Evolutionary conservation across 2,797 vertebrate species (phyloP), one percentile per base, ranked within the genome.

Genomic region (Peromyscus melanophrys): DNA sequence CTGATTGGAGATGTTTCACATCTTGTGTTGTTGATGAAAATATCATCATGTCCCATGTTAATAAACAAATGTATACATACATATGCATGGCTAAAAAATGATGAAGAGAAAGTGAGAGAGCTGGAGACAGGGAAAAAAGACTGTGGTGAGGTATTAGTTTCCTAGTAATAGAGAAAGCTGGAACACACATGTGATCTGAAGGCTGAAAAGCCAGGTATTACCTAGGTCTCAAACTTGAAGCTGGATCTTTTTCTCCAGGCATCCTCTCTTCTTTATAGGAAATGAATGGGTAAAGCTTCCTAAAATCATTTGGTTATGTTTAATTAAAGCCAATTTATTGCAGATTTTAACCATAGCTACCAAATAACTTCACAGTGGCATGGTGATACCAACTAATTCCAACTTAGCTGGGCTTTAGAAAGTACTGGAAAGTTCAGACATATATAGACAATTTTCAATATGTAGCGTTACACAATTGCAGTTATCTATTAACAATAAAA

Each of bases 11-110:
- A 52, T 52, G 13, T 14, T 86, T 6, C 12, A 17, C 12, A 63
- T 25, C 29, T 23, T 89, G 9, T 14, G 25, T 34, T n/a, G 10
- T 46, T 73, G 13, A 46, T 21, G n/a, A 21, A 73, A 61, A 59
- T 10, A 4, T 25, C 49, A 67, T 57, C 3, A 3, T 57, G 1
- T 17, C 13, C 7, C 14, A 4, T 23, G 2, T 3, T 9, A 67
- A 27, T 31, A 19, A 9, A 7, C 67, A 21, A 43, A 67, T 81
- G 19, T 23, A 12, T 25, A 1, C 40, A 31, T 34, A 37, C 13
- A 40, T 43, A 7, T 43, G 0, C 4, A 76, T 34, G 17, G 11
- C 43, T 61, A 55, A 23, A 59, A 4, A 69, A 75, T 61, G n/a
- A 59, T 7, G 67, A 0, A n/a, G 6, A 59, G 37, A 40, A 8